These are phyloP conservation scores for Pogonophryne albipinna DNA, from an alignment of 2,797 vertebrate species.

Conservation along the genomic window DNA sequence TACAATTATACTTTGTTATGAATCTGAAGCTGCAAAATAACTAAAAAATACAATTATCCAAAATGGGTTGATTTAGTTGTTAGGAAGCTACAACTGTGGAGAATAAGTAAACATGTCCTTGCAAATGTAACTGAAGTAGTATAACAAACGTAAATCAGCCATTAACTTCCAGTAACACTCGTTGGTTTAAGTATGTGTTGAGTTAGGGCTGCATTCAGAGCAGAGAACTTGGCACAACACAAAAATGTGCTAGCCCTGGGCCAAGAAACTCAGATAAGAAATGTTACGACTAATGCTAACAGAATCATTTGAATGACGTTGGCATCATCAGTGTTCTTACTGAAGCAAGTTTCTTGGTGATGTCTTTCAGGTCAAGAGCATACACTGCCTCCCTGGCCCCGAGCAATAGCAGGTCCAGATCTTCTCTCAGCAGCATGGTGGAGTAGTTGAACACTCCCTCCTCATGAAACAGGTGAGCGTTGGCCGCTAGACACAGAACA, in stretches of 20 bases:
- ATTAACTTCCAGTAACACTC: background rate
- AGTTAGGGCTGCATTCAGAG: background rate
- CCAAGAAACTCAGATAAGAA: conserved; percentile 27
- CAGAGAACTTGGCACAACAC: background rate
- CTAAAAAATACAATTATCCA: no score
- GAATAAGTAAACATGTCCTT: background rate
- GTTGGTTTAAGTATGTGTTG: background rate
- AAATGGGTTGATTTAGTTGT: background rate
- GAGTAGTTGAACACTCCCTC: conserved; percentile 83
- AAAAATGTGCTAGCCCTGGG: background rate
- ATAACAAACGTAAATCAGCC: background rate
- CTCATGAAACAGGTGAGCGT: conserved; percentile 73
- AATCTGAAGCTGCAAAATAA: no score
- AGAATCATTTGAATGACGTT: background rate
- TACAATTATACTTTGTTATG: no score
- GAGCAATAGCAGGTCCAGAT: conserved; percentile 78
- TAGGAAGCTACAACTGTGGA: background rate
- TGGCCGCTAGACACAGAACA: conserved; percentile 67
- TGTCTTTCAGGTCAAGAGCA: conserved; percentile 82
- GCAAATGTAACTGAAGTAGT: background rate
- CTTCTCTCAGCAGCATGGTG: conserved; percentile 84
- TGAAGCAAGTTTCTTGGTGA: conserved; percentile 77
- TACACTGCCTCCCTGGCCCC: conserved; percentile 86
- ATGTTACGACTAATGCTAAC: background rate
- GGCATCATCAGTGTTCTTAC: conserved; percentile 69